These are phyloP conservation scores for Fratercula arctica DNA, from an alignment of 2,797 vertebrate species.

Conservation along the genomic window DNA sequence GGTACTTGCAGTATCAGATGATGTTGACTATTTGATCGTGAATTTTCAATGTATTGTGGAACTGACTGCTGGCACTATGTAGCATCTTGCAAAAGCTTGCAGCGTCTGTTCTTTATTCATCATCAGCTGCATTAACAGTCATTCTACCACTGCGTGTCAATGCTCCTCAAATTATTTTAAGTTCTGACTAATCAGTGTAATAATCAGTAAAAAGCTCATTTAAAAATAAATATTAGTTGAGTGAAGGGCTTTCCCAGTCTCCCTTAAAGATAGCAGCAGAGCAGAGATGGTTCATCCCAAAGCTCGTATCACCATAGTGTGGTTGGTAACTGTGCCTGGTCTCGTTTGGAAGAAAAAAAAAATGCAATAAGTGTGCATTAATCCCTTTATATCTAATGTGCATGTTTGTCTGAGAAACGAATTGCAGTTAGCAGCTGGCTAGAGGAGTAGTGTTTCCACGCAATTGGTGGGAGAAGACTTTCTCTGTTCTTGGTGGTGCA, in stretches of 20 bases:
- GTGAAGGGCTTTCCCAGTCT: not conserved
- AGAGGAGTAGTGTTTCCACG: accelerated
- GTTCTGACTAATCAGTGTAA: not conserved
- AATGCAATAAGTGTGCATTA: not conserved
- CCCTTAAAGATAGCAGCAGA: not conserved
- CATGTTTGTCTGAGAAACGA: not conserved
- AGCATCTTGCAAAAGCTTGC: not conserved
- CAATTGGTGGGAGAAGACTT: no score
- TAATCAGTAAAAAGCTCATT: not conserved
- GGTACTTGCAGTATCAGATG: no score
- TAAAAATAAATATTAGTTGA: not conserved
- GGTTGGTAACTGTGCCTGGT: not conserved
- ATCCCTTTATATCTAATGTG: not conserved
- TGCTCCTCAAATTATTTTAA: not conserved
- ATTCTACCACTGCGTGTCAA: not conserved
- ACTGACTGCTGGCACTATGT: not conserved
- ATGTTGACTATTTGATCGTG: not conserved
- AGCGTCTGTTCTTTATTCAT: not conserved
- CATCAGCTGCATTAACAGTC: not conserved
- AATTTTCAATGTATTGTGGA: accelerated
- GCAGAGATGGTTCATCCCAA: not conserved
- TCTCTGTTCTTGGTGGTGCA: not conserved
- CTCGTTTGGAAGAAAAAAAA: not conserved
- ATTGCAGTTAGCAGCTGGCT: not conserved
- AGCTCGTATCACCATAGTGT: not conserved